These are phyloP conservation scores for Axis porcinus DNA, from an alignment of 2,113 vertebrate species.

Conservation along the genomic window DNA sequence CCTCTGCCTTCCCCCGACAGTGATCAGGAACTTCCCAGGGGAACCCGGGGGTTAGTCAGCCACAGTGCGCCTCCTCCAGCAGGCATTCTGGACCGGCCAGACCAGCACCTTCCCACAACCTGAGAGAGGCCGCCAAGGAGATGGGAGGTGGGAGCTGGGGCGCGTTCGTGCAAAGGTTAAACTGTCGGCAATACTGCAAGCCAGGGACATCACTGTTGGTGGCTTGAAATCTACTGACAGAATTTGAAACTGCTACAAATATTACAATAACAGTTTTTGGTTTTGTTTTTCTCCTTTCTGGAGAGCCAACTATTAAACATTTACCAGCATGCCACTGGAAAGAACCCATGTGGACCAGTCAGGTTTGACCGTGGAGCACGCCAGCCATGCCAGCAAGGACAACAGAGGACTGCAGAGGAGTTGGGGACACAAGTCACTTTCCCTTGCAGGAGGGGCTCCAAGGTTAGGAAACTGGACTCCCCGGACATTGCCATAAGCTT, in stretches of 20 bases:
- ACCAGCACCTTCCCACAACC: neutral
- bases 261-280: neutral
- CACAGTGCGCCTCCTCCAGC: neutral
- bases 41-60: neutral
- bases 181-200: neutral
- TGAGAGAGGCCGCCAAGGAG: neutral
- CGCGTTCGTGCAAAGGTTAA: neutral
- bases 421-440: neutral
- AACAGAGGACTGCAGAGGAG: neutral
- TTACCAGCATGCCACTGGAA: neutral
- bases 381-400: neutral
- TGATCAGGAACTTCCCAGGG: neutral
- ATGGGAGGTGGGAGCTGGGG: neutral
- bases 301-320: neutral
- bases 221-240: neutral
- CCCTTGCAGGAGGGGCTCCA: neutral
- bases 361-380: neutral
- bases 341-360: neutral
- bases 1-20: constrained; percentile 35
- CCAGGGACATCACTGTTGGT: neutral
- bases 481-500: neutral
- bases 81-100: neutral
- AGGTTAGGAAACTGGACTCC: neutral
- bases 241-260: neutral
- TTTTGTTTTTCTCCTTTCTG: neutral